phyloP scores from a whole-genome alignment of 2,888 invertebrate genomes.

The Mactromeris polynyma region DNA sequence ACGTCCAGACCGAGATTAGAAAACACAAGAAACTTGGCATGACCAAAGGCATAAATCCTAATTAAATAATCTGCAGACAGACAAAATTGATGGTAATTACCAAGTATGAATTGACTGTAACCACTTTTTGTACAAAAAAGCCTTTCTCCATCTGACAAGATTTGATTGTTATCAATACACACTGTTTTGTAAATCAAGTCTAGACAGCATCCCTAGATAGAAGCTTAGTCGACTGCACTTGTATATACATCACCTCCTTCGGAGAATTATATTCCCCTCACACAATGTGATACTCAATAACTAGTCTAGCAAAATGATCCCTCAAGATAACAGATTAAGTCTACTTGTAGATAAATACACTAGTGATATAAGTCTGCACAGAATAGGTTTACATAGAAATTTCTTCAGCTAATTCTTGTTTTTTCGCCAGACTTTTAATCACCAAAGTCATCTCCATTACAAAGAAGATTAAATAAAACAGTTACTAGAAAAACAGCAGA shows the following conservation, averaged over 20 bases:
- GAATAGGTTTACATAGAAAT: background rate
- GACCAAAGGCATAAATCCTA: background rate
- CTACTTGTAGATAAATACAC: background rate
- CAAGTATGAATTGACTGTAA: background rate
- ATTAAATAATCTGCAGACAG: constrained; percentile 7
- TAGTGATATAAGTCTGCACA: background rate
- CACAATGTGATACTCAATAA: background rate
- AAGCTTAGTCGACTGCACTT: background rate
- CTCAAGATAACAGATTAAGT: background rate
- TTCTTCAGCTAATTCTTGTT: background rate
- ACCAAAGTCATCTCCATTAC: background rate
- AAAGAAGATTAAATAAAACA: background rate
- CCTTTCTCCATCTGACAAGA: background rate
- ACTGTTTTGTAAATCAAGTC: constrained; percentile 21
- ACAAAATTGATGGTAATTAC: constrained; percentile 18
- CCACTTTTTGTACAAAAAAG: background rate
- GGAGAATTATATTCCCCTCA: background rate
- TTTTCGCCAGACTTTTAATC: background rate
- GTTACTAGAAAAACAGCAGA: background rate
- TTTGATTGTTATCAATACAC: constrained; percentile 4
- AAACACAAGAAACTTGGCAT: constrained; percentile 10
- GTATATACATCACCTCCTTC: background rate
- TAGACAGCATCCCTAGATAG: background rate
- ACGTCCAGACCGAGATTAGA: background rate
- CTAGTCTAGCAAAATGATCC: background rate